Evolutionary conservation across 2,888 invertebrate species (phyloP).

Genomic region (Agriopis marginaria): DNA sequence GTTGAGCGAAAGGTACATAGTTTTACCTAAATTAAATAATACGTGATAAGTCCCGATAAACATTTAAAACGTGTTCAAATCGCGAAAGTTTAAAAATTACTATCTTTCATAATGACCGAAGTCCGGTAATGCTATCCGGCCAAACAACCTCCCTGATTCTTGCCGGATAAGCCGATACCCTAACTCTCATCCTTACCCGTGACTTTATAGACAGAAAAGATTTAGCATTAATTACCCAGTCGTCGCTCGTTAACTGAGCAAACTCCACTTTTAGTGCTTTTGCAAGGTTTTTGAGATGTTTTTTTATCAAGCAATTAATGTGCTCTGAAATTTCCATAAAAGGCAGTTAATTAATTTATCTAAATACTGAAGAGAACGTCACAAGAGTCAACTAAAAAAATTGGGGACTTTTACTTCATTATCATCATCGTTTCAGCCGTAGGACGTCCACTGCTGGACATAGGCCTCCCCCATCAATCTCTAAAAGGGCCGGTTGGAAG

Average conservation of each 20-base stretch:
- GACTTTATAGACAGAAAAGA: slow-evolving; percentile 61
- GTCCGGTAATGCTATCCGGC: not conserved
- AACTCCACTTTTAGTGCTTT: slow-evolving; percentile 44
- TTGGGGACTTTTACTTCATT: too few relatives aligned
- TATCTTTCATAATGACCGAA: not conserved
- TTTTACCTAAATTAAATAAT: too few relatives aligned
- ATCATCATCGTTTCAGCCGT: too few relatives aligned
- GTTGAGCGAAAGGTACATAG: too few relatives aligned
- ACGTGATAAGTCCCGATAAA: too few relatives aligned
- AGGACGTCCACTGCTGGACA: too few relatives aligned
- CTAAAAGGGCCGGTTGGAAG: too few relatives aligned
- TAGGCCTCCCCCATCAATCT: too few relatives aligned
- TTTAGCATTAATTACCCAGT: slow-evolving; percentile 63
- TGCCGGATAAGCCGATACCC: slow-evolving; percentile 12
- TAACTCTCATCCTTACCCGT: slow-evolving; percentile 23
- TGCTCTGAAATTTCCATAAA: not conserved
- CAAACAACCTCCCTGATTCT: not conserved
- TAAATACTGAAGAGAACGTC: too few relatives aligned
- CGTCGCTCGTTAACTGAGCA: slow-evolving; percentile 57
- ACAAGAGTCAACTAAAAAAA: too few relatives aligned
- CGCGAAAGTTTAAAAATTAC: too few relatives aligned
- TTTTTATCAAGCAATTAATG: slow-evolving; percentile 16
- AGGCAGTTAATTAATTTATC: not conserved
- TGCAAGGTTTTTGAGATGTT: slow-evolving; percentile 31
- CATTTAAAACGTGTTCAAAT: too few relatives aligned